Evolutionary conservation across 2,888 invertebrate genomes (phyloP).

Genomic region (Buathra laborator): DNA sequence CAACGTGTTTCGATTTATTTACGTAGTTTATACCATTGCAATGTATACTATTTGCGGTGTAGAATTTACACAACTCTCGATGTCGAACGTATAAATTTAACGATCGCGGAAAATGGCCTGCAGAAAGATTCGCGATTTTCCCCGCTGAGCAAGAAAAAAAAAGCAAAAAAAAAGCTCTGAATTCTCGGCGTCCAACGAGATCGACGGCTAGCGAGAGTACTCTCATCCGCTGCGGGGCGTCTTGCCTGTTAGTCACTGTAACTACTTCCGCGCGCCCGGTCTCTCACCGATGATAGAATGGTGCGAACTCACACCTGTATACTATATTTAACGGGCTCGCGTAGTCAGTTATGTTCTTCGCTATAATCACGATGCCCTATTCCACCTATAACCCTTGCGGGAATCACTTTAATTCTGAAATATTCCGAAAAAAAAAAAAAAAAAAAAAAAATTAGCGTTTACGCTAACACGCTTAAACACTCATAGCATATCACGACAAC

Average conservation of each 20-base stretch:
- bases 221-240: constrained; percentile 24
- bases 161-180: background rate
- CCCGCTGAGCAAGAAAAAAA: background rate
- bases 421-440: background rate
- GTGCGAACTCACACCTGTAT: background rate
- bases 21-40: background rate
- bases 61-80: background rate
- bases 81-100: background rate
- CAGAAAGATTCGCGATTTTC: background rate
- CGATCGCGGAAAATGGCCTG: background rate
- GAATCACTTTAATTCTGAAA: background rate
- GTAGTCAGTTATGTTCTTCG: background rate
- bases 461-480: background rate
- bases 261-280: constrained; percentile 21
- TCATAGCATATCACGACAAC: background rate
- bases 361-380: constrained; percentile 5
- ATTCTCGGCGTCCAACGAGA: background rate
- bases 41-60: background rate
- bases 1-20: background rate
- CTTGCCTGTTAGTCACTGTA: constrained; percentile 17
- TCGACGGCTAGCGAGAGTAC: background rate
- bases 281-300: background rate
- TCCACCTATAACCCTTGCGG: background rate
- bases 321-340: background rate
- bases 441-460: background rate